These are phyloP conservation scores for Python bivittatus DNA, from an alignment of 2,113 vertebrate genomes.

Conservation along the genomic window DNA sequence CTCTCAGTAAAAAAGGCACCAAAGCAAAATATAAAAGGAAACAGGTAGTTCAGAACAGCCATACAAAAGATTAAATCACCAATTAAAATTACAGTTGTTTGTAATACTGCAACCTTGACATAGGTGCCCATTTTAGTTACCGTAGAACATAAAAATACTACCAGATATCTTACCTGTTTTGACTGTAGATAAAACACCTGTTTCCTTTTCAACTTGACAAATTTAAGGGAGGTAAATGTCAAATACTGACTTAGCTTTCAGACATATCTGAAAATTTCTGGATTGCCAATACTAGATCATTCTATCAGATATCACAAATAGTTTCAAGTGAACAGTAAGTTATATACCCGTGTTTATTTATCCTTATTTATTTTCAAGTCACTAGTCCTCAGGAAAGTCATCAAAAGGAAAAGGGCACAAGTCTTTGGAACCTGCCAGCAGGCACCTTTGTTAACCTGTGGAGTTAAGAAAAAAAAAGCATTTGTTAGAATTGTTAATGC, in stretches of 20 bases:
- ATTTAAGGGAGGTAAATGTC: background rate
- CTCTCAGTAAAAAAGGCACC: background rate
- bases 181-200: background rate
- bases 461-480: background rate
- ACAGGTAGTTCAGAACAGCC: background rate
- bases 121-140: background rate
- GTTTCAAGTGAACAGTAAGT: slow-evolving; percentile 45
- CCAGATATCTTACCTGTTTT: background rate
- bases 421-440: background rate
- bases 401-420: slow-evolving; percentile 28
- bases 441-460: background rate
- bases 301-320: background rate
- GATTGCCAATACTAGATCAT: background rate
- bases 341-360: slow-evolving; percentile 43
- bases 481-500: background rate
- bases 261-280: background rate
- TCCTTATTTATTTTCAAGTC: slow-evolving; percentile 53
- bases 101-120: background rate
- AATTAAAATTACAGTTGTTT: background rate
- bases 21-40: background rate
- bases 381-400: slow-evolving; percentile 19
- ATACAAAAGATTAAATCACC: background rate
- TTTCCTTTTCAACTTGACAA: background rate
- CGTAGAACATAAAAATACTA: background rate
- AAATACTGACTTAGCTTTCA: background rate